A percentile compares a stretch with the other conserved stretches of the same genome.
phyloP scores from a whole-genome alignment of 2,797 vertebrate genomes.

The Poeciliopsis presidionis region DNA sequence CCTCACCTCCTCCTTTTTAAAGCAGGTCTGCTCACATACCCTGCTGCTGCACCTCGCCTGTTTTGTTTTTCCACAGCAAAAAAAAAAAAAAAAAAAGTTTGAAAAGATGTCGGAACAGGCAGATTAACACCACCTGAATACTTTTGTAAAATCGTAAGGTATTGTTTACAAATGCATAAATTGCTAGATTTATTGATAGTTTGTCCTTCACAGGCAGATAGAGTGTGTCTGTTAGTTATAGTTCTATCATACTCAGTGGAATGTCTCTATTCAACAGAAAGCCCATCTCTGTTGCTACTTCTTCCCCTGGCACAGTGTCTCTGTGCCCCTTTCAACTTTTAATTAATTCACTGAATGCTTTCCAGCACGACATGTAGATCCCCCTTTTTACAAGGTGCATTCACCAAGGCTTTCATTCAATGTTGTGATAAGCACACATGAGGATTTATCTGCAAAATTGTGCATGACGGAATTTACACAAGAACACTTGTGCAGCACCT shows the following conservation, averaged over 20 bases:
- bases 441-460: slow-evolving; percentile 53
- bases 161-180: slow-evolving; percentile 1
- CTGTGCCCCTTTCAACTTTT: slow-evolving; percentile 47
- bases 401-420: slow-evolving; percentile 53
- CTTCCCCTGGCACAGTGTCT: slow-evolving; percentile 32
- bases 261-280: slow-evolving; percentile 16
- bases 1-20: slow-evolving; percentile 14
- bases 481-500: slow-evolving; percentile 37
- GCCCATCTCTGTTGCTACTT: slow-evolving; percentile 23
- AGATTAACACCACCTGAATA: not conserved
- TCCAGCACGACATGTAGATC: slow-evolving; percentile 42
- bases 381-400: slow-evolving; percentile 39
- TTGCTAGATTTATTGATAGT: not conserved
- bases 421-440: slow-evolving; percentile 47
- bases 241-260: slow-evolving; percentile 1
- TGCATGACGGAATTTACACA: slow-evolving; percentile 41
- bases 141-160: not conserved
- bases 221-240: not conserved
- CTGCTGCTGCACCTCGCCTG: not conserved
- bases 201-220: slow-evolving; percentile 3
- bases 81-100: not conserved
- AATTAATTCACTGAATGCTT: slow-evolving; percentile 59
- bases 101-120: not conserved
- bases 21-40: slow-evolving; percentile 4
- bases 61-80: not conserved